These are phyloP conservation scores for Pterocles orientalis DNA, from an alignment of 2,113 vertebrate genomes.

Conservation along the genomic window DNA sequence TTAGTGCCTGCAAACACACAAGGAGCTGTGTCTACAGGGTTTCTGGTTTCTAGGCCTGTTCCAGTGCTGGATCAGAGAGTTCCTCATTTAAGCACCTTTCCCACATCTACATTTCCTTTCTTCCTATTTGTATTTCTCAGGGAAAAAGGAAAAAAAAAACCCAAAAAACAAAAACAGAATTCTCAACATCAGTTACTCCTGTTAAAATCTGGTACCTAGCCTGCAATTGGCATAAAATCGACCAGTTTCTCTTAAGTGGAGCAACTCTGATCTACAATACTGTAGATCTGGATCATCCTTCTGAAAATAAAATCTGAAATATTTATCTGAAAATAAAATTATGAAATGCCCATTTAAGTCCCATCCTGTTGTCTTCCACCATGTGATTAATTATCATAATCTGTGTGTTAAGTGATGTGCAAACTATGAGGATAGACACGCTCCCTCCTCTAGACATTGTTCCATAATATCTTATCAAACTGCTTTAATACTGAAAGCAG, in stretches of 20 bases:
- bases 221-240: background rate
- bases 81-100: background rate
- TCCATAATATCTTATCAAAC: background rate
- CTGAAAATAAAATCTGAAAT: background rate
- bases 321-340: background rate
- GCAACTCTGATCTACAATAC: background rate
- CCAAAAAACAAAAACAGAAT: background rate
- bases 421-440: background rate
- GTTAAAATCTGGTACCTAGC: background rate
- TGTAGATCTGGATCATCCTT: background rate
- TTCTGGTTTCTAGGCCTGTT: background rate
- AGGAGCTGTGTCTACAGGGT: background rate
- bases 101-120: background rate
- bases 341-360: background rate
- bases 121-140: background rate
- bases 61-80: background rate
- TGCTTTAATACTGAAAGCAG: background rate
- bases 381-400: background rate
- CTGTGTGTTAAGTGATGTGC: background rate
- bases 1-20: background rate
- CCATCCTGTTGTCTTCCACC: background rate
- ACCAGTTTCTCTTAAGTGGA: background rate
- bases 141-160: accelerated
- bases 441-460: background rate
- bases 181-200: background rate